phyloP scores from a whole-genome alignment of 2,888 invertebrate genomes.

The Heliconius ismenius region DNA sequence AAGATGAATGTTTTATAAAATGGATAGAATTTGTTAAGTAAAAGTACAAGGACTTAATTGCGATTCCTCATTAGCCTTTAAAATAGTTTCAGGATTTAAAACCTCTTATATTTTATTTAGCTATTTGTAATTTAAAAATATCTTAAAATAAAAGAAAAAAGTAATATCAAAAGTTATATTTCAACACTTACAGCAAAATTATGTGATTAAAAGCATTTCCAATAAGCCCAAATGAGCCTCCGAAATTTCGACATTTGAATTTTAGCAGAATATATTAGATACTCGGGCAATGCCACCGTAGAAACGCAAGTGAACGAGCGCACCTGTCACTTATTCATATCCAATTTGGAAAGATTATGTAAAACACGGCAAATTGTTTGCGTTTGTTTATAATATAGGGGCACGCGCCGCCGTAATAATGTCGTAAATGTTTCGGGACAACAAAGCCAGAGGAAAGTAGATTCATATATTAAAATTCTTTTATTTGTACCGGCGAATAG shows the following conservation, averaged over 20 bases:
- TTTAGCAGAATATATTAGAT: constrained; percentile 18
- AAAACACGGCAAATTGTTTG: constrained; percentile 65
- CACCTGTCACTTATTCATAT: constrained; percentile 46
- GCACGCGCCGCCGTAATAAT: constrained; percentile 62
- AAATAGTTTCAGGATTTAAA: not conserved
- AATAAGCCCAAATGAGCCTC: not conserved
- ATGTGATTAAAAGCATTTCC: not conserved
- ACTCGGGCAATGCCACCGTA: constrained; percentile 9
- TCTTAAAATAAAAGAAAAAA: not conserved
- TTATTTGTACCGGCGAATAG: constrained; percentile 59
- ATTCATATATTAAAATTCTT: constrained; percentile 67
- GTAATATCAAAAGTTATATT: not conserved
- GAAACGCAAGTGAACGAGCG: constrained; percentile 32
- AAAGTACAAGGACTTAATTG: not conserved
- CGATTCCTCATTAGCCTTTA: not conserved
- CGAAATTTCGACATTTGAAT: not conserved
- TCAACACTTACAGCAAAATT: not conserved
- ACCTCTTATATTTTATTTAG: not conserved
- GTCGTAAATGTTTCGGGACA: constrained; percentile 67
- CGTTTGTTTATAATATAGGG: constrained; percentile 63
- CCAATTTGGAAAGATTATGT: constrained; percentile 72
- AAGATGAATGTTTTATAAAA: not conserved
- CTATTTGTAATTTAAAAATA: not conserved
- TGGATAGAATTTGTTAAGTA: not conserved
- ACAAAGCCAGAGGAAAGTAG: constrained; percentile 58